Evolutionary conservation across 2,113 vertebrate genomes (phyloP).

Genomic region (Kobus ellipsiprymnus): DNA sequence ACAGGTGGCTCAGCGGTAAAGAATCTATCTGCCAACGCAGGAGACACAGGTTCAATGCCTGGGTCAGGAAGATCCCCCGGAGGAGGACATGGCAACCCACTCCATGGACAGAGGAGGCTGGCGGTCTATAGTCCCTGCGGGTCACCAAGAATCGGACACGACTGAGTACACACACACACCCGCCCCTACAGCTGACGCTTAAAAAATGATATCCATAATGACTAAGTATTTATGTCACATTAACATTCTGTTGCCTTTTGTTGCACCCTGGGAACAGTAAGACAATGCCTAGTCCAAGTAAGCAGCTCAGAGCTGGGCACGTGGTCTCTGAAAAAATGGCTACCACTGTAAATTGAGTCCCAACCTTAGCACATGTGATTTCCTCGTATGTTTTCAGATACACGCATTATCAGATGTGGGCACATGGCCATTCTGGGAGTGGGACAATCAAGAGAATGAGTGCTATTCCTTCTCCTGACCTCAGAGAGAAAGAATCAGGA

Average conservation of each 20-base stretch:
- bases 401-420: fast-evolving
- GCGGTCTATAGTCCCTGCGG: fast-evolving
- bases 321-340: background rate
- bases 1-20: background rate
- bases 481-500: background rate
- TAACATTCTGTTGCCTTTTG: background rate
- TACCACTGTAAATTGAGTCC: background rate
- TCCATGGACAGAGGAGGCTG: background rate
- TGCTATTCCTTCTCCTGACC: background rate
- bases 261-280: background rate
- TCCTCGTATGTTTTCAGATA: background rate
- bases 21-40: background rate
- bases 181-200: background rate
- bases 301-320: background rate
- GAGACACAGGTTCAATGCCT: background rate
- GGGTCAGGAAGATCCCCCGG: background rate
- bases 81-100: background rate
- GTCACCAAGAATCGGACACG: background rate
- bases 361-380: background rate
- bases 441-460: background rate
- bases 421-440: background rate
- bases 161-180: background rate
- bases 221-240: background rate
- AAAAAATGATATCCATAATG: background rate
- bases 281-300: background rate